A percentile compares a stretch with the other conserved stretches of the same genome.
These are phyloP conservation scores for Adelosebastes latens DNA, from an alignment of 2,797 vertebrate genomes.

Conservation along the genomic window DNA sequence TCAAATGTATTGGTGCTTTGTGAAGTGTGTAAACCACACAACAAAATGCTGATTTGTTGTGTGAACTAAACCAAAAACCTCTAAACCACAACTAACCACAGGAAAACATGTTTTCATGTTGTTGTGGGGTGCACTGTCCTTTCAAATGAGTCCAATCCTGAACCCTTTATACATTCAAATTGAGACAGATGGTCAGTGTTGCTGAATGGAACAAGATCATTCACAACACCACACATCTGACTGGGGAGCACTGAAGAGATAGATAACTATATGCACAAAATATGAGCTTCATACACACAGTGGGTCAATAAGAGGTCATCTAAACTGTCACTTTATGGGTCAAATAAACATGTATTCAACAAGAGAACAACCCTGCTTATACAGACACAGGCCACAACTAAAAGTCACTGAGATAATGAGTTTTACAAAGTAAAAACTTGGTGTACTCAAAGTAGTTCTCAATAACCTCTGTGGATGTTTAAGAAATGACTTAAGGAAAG, in stretches of 20 bases:
- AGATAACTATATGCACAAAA: too few relatives aligned
- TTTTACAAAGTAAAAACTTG: too few relatives aligned
- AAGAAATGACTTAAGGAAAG: too few relatives aligned
- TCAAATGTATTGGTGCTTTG: too few relatives aligned
- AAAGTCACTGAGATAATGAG: accelerated
- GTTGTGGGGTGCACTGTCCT: neutral
- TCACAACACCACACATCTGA: neutral
- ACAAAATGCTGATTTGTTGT: neutral
- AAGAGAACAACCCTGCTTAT: neutral
- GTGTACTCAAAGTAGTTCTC: too few relatives aligned
- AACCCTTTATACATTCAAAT: neutral
- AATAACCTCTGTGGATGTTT: too few relatives aligned
- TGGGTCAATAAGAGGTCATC: neutral
- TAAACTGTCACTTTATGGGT: neutral
- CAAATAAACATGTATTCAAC: neutral
- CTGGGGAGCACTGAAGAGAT: too few relatives aligned
- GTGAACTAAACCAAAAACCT: neutral
- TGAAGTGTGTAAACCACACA: too few relatives aligned
- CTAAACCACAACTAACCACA: neutral
- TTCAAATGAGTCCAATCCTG: neutral
- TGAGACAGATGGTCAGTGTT: neutral
- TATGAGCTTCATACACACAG: neutral
- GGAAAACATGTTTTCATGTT: neutral
- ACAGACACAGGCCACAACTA: neutral
- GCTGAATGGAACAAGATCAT: neutral